phyloP scores from a whole-genome alignment of 2,113 vertebrate genomes.

The Gasterosteus aculeatus region DNA sequence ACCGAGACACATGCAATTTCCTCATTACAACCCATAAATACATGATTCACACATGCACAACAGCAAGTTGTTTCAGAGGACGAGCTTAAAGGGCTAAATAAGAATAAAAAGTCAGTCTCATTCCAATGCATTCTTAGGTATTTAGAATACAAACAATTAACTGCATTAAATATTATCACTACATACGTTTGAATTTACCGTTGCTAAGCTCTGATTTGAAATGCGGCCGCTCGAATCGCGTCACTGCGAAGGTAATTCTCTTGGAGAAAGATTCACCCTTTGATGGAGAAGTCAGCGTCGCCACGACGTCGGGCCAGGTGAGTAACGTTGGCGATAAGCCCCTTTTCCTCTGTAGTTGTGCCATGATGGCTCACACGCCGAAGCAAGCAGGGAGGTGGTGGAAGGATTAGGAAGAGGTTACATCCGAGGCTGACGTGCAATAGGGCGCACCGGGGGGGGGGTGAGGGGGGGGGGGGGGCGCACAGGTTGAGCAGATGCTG shows the following conservation, averaged over 20 bases:
- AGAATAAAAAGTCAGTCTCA: too few relatives aligned
- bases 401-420: slow-evolving; percentile 64
- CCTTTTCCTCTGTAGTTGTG: slow-evolving; percentile 62
- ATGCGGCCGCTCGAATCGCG: slow-evolving; percentile 21
- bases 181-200: background rate
- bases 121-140: too few relatives aligned
- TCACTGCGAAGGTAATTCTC: slow-evolving; percentile 37
- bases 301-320: slow-evolving; percentile 36
- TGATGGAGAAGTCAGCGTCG: slow-evolving; percentile 23
- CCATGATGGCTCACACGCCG: slow-evolving; percentile 62
- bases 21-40: too few relatives aligned
- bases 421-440: slow-evolving; percentile 45
- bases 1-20: too few relatives aligned
- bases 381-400: slow-evolving; percentile 44
- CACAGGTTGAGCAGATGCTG: slow-evolving; percentile 52
- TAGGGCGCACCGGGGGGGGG: slow-evolving; percentile 20
- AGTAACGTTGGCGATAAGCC: slow-evolving; percentile 49
- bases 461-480: slow-evolving; percentile 22
- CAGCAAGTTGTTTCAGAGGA: too few relatives aligned
- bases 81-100: too few relatives aligned
- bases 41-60: too few relatives aligned
- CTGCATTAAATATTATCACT: background rate
- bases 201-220: slow-evolving; percentile 8
- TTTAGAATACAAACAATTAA: background rate
- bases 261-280: slow-evolving; percentile 31